Conservation (phyloP, 2,888 invertebrate species). For the Drosophila ezoana region DNA sequence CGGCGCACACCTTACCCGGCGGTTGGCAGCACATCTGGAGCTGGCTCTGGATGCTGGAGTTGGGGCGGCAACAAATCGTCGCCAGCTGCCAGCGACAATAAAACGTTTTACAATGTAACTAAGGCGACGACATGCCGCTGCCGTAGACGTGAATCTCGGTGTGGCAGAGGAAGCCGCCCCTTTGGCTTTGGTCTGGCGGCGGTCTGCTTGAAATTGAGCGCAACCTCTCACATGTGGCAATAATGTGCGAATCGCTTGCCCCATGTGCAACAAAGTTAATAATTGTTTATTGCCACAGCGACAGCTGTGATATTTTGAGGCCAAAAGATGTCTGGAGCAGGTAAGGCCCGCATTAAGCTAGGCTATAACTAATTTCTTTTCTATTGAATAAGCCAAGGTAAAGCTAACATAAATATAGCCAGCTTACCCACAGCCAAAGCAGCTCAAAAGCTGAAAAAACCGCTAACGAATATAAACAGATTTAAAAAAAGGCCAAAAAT, state of each 20-base stretch:
- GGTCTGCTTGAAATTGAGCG: conserved; percentile 14
- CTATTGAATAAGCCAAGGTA: background rate
- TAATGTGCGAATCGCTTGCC: conserved; percentile 64
- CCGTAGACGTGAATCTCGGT: background rate
- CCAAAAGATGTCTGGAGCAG: background rate
- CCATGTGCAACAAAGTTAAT: conserved; percentile 57
- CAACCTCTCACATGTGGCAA: conserved; percentile 61
- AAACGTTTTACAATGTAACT: conserved; percentile 80
- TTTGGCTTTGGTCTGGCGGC: conserved; percentile 1
- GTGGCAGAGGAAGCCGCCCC: background rate
- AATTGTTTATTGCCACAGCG: conserved; percentile 33
- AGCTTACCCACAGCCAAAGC: background rate
- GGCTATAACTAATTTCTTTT: no score
- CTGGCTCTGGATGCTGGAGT: background rate
- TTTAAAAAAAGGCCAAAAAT: background rate
- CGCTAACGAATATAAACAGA: background rate
- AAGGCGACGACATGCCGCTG: conserved; percentile 66
- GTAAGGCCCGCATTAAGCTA: no score
- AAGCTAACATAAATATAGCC: background rate
- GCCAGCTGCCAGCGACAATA: conserved; percentile 74
- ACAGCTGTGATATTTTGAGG: conserved; percentile 14
- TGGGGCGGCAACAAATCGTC: conserved; percentile 69
- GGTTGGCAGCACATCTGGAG: conserved; percentile 15
- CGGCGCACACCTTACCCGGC: conserved; percentile 47
- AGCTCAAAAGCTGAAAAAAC: background rate